Conservation (phyloP, 2,113 vertebrate species). For the Rhodinocichla rosea region DNA sequence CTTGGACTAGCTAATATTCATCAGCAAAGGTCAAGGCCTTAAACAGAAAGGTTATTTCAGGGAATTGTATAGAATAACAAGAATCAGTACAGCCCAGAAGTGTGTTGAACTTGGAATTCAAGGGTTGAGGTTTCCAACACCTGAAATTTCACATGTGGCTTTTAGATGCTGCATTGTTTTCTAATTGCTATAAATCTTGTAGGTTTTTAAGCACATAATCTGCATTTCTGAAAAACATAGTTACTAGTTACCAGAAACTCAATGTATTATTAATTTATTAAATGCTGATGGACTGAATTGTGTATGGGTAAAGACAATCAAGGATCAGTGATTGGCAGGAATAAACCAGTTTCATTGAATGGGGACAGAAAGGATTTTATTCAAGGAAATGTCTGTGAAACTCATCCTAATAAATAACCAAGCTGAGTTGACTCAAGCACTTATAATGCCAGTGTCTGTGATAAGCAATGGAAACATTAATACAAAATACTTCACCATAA, state of each 20-base stretch:
- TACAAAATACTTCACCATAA: conserved; percentile 74
- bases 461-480: conserved; percentile 79
- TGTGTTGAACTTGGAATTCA: background rate
- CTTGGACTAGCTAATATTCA: background rate
- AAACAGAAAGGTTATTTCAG: background rate
- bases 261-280: background rate
- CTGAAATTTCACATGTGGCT: background rate
- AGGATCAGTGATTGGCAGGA: conserved; percentile 21
- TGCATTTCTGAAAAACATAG: background rate
- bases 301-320: background rate
- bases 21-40: background rate
- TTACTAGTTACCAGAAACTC: background rate
- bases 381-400: conserved; percentile 64
- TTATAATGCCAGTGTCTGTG: conserved; percentile 72
- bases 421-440: conserved; percentile 70
- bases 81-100: background rate
- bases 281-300: background rate
- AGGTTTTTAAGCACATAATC: background rate
- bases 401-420: conserved; percentile 73
- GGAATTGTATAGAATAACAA: background rate
- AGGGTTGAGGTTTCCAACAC: background rate
- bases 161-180: background rate
- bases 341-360: conserved; percentile 6
- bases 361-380: conserved; percentile 56
- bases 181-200: background rate